Evolutionary conservation across 2,888 invertebrate species (phyloP).

Genomic region (Globia sparganii): DNA sequence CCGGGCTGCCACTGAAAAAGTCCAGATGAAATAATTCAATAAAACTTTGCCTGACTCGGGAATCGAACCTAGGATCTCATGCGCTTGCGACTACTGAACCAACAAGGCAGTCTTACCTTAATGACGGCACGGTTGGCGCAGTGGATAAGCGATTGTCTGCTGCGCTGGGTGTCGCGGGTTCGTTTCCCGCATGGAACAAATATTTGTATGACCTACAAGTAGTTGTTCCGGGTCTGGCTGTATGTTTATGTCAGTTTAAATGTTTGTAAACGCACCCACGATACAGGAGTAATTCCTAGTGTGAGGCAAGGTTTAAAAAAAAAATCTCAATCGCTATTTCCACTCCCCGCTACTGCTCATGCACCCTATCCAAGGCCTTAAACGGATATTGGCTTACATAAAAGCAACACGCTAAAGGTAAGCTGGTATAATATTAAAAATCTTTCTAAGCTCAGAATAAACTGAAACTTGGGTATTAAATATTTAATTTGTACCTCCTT

Average conservation of each 20-base stretch:
- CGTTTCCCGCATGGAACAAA: no score
- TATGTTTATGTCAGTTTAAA: no score
- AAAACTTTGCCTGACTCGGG: background rate
- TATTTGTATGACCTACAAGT: no score
- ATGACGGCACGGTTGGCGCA: no score
- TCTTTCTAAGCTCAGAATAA: slow-evolving; percentile 21
- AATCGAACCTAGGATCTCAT: background rate
- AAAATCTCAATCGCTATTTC: background rate
- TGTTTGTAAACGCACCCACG: no score
- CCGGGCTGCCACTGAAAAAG: background rate
- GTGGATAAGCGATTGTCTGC: no score
- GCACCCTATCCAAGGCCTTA: slow-evolving; percentile 9
- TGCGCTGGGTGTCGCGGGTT: no score
- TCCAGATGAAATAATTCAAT: background rate
- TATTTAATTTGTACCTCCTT: slow-evolving; percentile 35
- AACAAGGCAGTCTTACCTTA: background rate
- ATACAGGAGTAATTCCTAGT: no score
- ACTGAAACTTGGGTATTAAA: slow-evolving; percentile 41
- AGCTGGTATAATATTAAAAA: slow-evolving; percentile 44
- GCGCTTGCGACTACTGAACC: background rate
- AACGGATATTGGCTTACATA: slow-evolving; percentile 50
- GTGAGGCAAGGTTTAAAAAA: no score
- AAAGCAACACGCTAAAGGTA: slow-evolving; percentile 41
- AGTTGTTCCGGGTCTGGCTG: no score
- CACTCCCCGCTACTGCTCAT: slow-evolving; percentile 3